Evolutionary conservation across 2,797 vertebrate genomes (phyloP), one percentile per base, ranked within the genome.

Genomic region (Calcarius lapponicus): DNA sequence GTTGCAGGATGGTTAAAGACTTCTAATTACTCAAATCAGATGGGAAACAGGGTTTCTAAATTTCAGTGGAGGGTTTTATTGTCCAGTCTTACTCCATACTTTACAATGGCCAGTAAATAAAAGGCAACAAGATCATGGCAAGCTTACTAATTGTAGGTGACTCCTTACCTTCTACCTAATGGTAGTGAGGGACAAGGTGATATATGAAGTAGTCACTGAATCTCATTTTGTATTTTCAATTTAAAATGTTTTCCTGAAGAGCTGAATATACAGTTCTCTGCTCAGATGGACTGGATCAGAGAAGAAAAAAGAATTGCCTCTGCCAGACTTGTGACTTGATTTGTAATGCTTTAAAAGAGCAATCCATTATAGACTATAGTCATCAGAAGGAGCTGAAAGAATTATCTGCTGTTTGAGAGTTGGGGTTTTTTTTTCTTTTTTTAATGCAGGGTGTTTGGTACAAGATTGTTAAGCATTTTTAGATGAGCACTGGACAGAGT

Each of bases 351-450:
- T 91, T 64, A 57, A 64, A 88, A 81, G 36, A 81, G 31, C 26
- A 73, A 90, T 81, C 29, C 20, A 10, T 86, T 86, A 47, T 29
- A 91, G 31, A 57, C 48, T 15, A 22, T 36, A 88, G 56, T 75
- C 56, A 78, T 74, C 51, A 85, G 79, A 87, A 95, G 81, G 57
- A 91, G 88, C 40, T 93, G 92, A 93, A 95, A 94, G 85, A 88
- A 91, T 95, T 94, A 96, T 91, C 95, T 81, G 42, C 56, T 70
- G 48, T 36, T 64, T 70, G 65, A 90, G 54, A 4, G 20, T 19
- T 93, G 48, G 22, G 3, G 0, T 2, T 43, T 61, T 72, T 69
- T 67, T 21, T 17, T 4, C 5, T 21, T 67, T 90, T 90, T 88
- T 88, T 36, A 66, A 76, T 81, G 38, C 20, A 74, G 57, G 32